phyloP scores from a whole-genome alignment of 2,888 invertebrate species.

The Calameuta filiformis region DNA sequence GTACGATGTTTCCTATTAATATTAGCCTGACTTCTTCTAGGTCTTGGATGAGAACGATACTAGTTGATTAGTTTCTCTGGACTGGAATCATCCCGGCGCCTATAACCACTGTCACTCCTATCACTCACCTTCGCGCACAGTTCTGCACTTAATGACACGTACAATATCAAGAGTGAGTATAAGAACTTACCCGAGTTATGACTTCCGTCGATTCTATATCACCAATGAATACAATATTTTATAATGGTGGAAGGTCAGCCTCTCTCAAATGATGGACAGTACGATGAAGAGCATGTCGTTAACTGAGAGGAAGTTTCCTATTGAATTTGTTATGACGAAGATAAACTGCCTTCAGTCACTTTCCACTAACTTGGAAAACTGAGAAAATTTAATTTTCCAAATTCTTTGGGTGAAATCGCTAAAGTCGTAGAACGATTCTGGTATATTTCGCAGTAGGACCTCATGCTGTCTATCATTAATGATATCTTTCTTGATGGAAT shows the following conservation, averaged over 20 bases:
- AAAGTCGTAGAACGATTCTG: neutral
- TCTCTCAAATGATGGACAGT: neutral
- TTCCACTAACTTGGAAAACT: neutral
- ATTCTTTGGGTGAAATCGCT: neutral
- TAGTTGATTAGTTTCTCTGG: neutral
- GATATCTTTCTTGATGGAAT: neutral
- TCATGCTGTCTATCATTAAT: neutral
- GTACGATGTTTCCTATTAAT: neutral
- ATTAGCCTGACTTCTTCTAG: neutral
- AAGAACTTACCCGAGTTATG: constrained; percentile 1
- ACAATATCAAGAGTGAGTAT: neutral
- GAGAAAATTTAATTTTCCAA: neutral
- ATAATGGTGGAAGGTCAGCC: neutral
- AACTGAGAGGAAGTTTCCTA: neutral
- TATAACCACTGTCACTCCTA: neutral
- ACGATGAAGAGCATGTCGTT: neutral
- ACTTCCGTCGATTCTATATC: neutral
- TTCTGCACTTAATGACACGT: neutral
- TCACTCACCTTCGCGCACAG: neutral
- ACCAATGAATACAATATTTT: neutral
- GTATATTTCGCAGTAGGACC: neutral
- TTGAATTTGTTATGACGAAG: neutral
- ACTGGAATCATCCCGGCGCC: neutral
- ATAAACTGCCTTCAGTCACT: neutral
- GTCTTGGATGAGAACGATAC: neutral